These are phyloP conservation scores for Dysdera silvatica DNA, from an alignment of 1,140 invertebrate genomes.

Conservation along the genomic window DNA sequence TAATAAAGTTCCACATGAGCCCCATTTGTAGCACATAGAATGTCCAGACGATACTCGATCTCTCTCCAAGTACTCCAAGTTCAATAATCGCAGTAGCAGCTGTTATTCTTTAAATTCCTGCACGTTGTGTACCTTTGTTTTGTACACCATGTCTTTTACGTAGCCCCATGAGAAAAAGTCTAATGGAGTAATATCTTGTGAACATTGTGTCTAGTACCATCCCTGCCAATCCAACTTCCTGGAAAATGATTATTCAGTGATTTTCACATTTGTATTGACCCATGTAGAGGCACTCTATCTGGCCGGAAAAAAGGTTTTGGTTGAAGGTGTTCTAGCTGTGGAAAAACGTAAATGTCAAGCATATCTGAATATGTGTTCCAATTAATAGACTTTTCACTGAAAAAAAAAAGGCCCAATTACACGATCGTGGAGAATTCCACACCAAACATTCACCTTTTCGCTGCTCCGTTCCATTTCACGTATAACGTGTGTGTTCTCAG, in stretches of 20 bases:
- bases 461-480: conserved; percentile 11
- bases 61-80: too few species aligned
- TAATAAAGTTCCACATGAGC: too few species aligned
- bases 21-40: too few species aligned
- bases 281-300: background rate
- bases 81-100: too few species aligned
- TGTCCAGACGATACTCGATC: too few species aligned
- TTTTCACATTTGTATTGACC: background rate
- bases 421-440: conserved; percentile 19
- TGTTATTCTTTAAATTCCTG: too few species aligned
- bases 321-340: background rate
- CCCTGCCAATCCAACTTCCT: background rate
- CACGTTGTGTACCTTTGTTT: too few species aligned
- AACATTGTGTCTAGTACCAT: conserved; percentile 20
- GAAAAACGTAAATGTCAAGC: conserved; percentile 9
- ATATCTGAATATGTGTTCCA: too few species aligned
- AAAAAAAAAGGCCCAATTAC: conserved; percentile 25
- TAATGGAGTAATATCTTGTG: conserved; percentile 32
- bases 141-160: conserved; percentile 20
- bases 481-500: conserved; percentile 22
- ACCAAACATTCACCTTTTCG: conserved; percentile 23
- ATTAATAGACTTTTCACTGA: conserved; percentile 6
- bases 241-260: background rate
- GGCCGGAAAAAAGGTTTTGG: too few species aligned
- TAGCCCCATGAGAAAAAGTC: conserved; percentile 33